Conservation (phyloP, 1,140 invertebrate species). For the Nephotettix cincticeps region DNA sequence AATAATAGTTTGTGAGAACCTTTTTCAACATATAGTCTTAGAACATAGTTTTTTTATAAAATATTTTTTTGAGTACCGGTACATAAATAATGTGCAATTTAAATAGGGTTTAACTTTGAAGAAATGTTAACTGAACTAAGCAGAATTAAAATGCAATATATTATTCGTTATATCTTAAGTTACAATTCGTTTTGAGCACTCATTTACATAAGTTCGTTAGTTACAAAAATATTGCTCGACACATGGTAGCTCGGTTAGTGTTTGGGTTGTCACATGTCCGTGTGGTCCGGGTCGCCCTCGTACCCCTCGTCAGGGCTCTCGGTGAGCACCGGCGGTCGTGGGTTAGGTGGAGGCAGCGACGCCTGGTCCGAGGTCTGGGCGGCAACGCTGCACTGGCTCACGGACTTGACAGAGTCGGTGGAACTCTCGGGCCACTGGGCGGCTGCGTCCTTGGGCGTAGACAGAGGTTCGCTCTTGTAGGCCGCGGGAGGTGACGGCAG, state of each 20-base stretch:
- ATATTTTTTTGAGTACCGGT: too few species aligned
- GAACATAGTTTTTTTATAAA: too few species aligned
- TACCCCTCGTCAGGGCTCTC: slow-evolving; percentile 88
- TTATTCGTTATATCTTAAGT: too few species aligned
- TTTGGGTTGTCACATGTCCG: slow-evolving; percentile 49
- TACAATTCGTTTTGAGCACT: slow-evolving; percentile 7
- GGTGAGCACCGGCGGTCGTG: slow-evolving; percentile 59
- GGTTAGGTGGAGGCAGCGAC: background rate
- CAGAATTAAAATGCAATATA: too few species aligned
- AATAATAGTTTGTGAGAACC: too few species aligned
- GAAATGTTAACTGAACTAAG: too few species aligned
- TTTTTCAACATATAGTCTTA: too few species aligned
- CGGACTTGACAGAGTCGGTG: slow-evolving; percentile 26
- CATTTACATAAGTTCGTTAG: background rate
- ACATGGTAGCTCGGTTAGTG: background rate
- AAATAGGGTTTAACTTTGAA: too few species aligned
- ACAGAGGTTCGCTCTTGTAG: slow-evolving; percentile 54
- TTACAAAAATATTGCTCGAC: slow-evolving; percentile 16
- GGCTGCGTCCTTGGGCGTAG: slow-evolving; percentile 40
- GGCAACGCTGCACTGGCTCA: slow-evolving; percentile 34
- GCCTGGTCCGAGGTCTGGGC: slow-evolving; percentile 37
- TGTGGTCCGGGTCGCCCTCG: slow-evolving; percentile 64
- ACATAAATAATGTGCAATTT: too few species aligned
- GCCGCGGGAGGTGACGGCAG: slow-evolving; percentile 66
- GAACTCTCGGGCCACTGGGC: slow-evolving; percentile 36